These are phyloP conservation scores for Gymnarchus niloticus DNA, from an alignment of 2,113 vertebrate species.

Conservation along the genomic window DNA sequence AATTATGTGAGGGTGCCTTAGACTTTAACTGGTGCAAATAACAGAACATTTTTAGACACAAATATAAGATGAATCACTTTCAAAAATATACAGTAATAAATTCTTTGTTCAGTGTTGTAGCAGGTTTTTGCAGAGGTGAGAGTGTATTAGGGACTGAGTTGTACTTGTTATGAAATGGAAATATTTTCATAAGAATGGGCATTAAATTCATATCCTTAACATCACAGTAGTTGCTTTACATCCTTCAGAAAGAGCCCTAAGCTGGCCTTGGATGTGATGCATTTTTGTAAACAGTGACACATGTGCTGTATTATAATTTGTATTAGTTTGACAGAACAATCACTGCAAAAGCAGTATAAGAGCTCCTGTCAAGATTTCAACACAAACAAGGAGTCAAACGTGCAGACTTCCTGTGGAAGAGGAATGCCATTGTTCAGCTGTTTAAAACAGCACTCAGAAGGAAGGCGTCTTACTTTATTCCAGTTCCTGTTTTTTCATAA, in stretches of 20 bases:
- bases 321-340: background rate
- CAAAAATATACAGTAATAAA: too few relatives aligned
- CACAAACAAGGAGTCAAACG: constrained; percentile 16
- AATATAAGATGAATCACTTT: too few relatives aligned
- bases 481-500: constrained; percentile 5
- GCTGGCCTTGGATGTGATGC: too few relatives aligned
- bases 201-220: constrained; percentile 35
- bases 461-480: constrained; percentile 18
- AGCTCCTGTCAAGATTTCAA: background rate
- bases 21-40: too few relatives aligned
- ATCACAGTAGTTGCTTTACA: background rate
- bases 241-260: background rate
- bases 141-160: too few relatives aligned
- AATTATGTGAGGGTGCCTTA: background rate
- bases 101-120: too few relatives aligned
- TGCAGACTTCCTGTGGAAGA: constrained; percentile 15
- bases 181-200: too few relatives aligned
- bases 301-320: background rate
- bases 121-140: too few relatives aligned
- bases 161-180: too few relatives aligned
- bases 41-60: too few relatives aligned
- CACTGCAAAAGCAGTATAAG: background rate
- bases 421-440: constrained; percentile 19
- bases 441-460: constrained; percentile 1
- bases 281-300: background rate